Evolutionary conservation across 2,113 vertebrate species (phyloP), one percentile per base, ranked within the genome.

Genomic region (Mesocricetus auratus): DNA sequence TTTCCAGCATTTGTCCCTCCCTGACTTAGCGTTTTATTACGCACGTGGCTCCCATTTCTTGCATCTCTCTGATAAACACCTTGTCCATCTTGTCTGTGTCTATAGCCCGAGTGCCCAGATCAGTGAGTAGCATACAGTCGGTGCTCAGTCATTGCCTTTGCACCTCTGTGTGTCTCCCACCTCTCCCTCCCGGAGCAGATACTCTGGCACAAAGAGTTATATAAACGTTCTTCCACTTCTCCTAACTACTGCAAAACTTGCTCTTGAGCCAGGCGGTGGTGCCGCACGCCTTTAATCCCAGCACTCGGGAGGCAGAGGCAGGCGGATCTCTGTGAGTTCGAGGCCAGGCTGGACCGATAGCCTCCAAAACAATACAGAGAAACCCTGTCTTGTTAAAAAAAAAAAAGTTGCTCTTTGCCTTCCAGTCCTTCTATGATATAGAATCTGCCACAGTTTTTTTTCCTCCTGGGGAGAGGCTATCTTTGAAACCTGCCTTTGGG

Each of bases 401-500:
- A n/a, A n/a, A n/a, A n/a, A n/a, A n/a, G n/a, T n/a, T n/a, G n/a
- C n/a, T n/a, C n/a, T n/a, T n/a, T 88, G 64, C 62, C 31, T 11
- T 81, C 82, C 42, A 45, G 79, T 74, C 47, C 69, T 47, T 11
- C 85, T 75, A 50, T 88, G 74, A 77, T 56, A 29, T 8, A 39
- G 58, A 75, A 81, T 91, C 62, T 53, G 66, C 87, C 85, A 66
- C 17, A 1, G 50, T 60, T n/a, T 74, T 69, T 75, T 85, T 58
- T 95, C 78, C 64, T 58, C 11, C 79, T 4, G 45, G 86, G 53
- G 90, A 92, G 87, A 77, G 86, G n/a, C n/a, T 95, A 69, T 85
- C 79, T 94, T 96, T 93, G 85, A 96, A 96, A 82, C 26, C 86
- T 45, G 71, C 92, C 94, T 89, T 47, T 62, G 74, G 87, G 91